Conservation (phyloP, 2,888 invertebrate genomes). For the Julus scanicus region DNA sequence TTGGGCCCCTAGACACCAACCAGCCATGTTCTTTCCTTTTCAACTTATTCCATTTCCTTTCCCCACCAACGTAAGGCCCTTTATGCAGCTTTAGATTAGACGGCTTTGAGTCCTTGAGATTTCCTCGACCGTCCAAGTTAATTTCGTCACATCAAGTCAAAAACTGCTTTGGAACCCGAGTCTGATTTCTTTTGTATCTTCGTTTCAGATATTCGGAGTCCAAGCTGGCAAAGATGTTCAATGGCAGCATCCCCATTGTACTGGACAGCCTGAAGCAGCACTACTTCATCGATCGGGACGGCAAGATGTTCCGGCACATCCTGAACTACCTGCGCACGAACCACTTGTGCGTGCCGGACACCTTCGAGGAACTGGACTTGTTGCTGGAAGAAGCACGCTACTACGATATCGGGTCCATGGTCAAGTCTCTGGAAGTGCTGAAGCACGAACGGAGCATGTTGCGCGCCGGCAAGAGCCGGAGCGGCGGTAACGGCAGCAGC, state of each 20-base stretch:
- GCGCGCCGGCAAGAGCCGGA: conserved; percentile 30
- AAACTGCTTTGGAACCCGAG: not conserved
- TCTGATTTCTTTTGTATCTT: not conserved
- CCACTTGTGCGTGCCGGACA: conserved; percentile 84
- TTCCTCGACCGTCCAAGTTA: no score
- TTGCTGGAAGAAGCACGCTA: conserved; percentile 90
- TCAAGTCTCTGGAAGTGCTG: conserved; percentile 63
- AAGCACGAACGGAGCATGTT: conserved; percentile 58
- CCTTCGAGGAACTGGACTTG: conserved; percentile 87
- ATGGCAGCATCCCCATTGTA: conserved; percentile 94
- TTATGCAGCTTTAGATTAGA: no score
- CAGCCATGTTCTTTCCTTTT: no score
- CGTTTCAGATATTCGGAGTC: conserved; percentile 90
- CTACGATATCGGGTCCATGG: conserved; percentile 79
- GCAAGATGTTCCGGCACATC: conserved; percentile 97
- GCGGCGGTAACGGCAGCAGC: conserved; percentile 48
- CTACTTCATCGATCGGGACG: conserved; percentile 98
- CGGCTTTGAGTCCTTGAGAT: no score
- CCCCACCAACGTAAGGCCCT: no score
- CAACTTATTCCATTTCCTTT: no score
- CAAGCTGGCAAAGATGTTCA: conserved; percentile 90
- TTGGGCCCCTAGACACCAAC: no score
- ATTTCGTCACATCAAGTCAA: no score
- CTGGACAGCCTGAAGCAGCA: conserved; percentile 96
- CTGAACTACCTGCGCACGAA: conserved; percentile 96